phyloP scores from a whole-genome alignment of 2,888 invertebrate species.

The Eudasyphora cyanicolor region DNA sequence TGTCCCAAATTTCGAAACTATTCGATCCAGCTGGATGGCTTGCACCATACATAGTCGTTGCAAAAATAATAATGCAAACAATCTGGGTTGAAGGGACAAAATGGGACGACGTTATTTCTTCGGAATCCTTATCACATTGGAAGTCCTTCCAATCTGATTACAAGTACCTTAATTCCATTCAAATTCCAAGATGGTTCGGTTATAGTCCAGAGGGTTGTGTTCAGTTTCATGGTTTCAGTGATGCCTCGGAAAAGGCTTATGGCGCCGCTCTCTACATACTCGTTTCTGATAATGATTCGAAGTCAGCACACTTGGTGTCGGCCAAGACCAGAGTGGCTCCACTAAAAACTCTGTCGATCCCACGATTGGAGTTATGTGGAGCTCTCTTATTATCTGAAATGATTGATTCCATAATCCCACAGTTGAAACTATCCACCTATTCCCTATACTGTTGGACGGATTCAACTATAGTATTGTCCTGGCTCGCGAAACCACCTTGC shows the following conservation, averaged over 20 bases:
- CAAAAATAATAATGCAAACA: constrained; percentile 4
- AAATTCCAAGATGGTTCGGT: neutral
- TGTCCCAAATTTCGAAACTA: constrained; percentile 47
- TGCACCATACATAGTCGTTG: neutral
- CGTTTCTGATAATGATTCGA: neutral
- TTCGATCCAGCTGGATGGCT: constrained; percentile 58
- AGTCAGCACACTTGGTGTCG: neutral
- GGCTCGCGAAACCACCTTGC: constrained; percentile 35
- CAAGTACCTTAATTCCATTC: neutral
- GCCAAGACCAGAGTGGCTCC: constrained; percentile 40
- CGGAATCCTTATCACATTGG: neutral
- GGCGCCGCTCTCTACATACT: constrained; percentile 14
- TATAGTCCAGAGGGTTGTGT: neutral
- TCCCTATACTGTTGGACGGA: constrained; percentile 17
- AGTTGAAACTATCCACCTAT: neutral
- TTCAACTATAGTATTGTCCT: constrained; percentile 24
- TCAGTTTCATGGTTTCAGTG: constrained; percentile 53
- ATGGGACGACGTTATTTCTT: neutral
- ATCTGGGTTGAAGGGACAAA: constrained; percentile 15
- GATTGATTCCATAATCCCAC: neutral
- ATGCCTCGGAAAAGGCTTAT: constrained; percentile 56
- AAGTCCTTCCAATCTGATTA: neutral
- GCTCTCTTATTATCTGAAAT: constrained; percentile 26
- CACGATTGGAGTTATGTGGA: constrained; percentile 27
- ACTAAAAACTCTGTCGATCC: constrained; percentile 7